These are phyloP conservation scores for Plutomurus gul DNA, from an alignment of 1,140 invertebrate genomes.

Conservation along the genomic window DNA sequence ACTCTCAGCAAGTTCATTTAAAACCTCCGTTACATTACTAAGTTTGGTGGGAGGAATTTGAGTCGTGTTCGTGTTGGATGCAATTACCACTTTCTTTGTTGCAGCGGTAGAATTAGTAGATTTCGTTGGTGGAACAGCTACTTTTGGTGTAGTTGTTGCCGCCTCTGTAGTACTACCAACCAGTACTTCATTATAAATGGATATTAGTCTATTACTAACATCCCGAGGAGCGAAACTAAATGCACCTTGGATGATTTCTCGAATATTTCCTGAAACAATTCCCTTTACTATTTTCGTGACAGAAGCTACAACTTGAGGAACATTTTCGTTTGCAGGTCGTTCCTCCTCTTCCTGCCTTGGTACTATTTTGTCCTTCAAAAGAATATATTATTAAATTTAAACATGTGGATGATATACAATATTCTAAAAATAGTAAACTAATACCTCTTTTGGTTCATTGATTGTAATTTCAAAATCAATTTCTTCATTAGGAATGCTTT, in stretches of 20 bases:
- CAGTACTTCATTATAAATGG: constrained; percentile 42
- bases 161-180: too few species aligned
- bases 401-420: too few species aligned
- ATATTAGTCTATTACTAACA: constrained; percentile 31
- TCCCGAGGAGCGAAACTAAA: constrained; percentile 39
- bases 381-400: not conserved
- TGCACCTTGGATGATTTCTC: constrained; percentile 27
- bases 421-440: too few species aligned
- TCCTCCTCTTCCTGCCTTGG: constrained; percentile 36
- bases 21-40: not conserved
- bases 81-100: not conserved
- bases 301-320: constrained; percentile 30
- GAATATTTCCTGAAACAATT: constrained; percentile 32
- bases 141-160: not conserved
- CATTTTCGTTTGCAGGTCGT: constrained; percentile 15
- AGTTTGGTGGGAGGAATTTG: not conserved
- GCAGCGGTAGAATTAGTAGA: not conserved
- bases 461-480: not conserved
- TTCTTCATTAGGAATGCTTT: not conserved
- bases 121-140: not conserved
- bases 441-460: too few species aligned
- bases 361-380: not conserved
- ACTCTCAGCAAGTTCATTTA: not conserved
- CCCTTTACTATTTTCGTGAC: constrained; percentile 37
- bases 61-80: not conserved